These are phyloP conservation scores for Trididemnum clinides DNA, from an alignment of 23 tunicate genomes.

Conservation along the genomic window DNA sequence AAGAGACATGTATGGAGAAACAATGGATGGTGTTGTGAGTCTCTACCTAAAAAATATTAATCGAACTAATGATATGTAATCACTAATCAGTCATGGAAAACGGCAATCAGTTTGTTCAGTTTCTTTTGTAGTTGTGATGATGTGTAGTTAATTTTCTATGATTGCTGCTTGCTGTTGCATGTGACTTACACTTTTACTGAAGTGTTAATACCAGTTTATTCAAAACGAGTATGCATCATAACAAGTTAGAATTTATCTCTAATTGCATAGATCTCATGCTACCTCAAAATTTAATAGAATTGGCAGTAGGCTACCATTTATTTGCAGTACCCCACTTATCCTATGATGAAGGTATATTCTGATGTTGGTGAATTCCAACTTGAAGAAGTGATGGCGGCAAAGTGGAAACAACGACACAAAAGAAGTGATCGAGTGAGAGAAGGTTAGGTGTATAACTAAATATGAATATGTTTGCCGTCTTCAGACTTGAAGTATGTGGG, in stretches of 20 bases:
- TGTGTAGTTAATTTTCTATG: too few species aligned
- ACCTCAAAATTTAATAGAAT: too few species aligned
- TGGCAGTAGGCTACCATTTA: too few species aligned
- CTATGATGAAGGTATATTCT: conserved; percentile 59
- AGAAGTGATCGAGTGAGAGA: neutral
- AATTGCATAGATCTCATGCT: too few species aligned
- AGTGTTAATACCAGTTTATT: too few species aligned
- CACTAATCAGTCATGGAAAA: neutral
- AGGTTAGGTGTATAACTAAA: neutral
- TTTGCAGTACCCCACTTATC: conserved; percentile 39
- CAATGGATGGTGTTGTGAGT: conserved; percentile 31
- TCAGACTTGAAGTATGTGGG: too few species aligned
- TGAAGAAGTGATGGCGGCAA: conserved; percentile 51
- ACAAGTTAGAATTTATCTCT: too few species aligned
- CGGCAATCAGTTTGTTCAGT: too few species aligned
- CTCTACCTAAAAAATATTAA: neutral
- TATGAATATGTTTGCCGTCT: neutral
- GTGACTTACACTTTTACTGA: too few species aligned
- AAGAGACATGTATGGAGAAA: conserved; percentile 41
- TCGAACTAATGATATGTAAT: neutral
- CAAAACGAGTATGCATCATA: too few species aligned
- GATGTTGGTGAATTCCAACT: conserved; percentile 50
- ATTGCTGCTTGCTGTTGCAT: too few species aligned
- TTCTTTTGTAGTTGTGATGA: too few species aligned
- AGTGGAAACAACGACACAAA: conserved; percentile 18